Percentiles rank a stretch among this genome's conserved stretches.
Conservation (phyloP, 2,888 invertebrate species). For the Apotomis turbidana region DNA sequence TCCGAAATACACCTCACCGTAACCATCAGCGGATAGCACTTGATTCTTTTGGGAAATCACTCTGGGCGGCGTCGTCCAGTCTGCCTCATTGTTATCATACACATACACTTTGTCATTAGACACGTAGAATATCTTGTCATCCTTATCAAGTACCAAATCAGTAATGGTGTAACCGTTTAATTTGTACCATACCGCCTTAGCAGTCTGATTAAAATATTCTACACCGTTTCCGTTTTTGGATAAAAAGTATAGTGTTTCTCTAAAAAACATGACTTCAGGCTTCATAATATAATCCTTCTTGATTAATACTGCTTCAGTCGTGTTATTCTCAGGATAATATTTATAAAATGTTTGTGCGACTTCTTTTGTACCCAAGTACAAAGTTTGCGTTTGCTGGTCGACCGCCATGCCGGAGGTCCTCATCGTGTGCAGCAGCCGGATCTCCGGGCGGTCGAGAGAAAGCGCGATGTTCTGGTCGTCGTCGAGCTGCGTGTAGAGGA, state of each 20-base stretch:
- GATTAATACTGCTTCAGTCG: background rate
- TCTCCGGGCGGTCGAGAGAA: background rate
- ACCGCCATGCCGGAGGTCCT: conserved; percentile 4
- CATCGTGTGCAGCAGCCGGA: background rate
- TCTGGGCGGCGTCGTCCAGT: background rate
- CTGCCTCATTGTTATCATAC: background rate
- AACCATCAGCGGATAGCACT: background rate
- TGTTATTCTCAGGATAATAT: background rate
- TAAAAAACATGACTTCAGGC: too few species aligned
- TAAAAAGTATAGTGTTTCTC: background rate
- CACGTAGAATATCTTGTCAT: background rate
- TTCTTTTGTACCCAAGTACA: background rate
- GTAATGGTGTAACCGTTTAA: background rate
- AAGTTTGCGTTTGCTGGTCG: background rate
- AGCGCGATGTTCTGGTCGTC: background rate
- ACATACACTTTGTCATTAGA: conserved; percentile 1
- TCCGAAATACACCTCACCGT: background rate
- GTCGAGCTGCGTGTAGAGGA: conserved; percentile 18
- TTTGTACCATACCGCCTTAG: background rate
- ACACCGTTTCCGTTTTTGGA: background rate
- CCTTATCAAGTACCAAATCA: background rate
- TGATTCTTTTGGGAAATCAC: background rate
- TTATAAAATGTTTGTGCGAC: background rate
- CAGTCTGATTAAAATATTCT: background rate
- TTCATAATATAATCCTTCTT: background rate